phyloP scores from a whole-genome alignment of 92 coral and sea anemone genomes.

The Palythoa grandis region DNA sequence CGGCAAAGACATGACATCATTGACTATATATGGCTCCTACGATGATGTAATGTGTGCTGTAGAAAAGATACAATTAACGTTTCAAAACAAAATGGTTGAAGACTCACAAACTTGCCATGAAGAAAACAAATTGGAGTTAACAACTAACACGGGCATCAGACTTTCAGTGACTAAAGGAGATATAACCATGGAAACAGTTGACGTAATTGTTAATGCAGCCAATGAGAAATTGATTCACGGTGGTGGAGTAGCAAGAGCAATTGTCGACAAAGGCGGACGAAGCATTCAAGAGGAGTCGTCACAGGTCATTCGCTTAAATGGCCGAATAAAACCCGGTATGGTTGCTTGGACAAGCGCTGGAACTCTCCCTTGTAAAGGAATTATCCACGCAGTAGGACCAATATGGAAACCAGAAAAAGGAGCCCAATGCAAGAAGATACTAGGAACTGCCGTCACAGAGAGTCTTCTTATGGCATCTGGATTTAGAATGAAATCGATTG shows the following conservation, averaged over 20 bases:
- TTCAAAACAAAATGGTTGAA: neutral
- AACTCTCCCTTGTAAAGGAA: slow-evolving; percentile 39
- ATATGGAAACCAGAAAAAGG: slow-evolving; percentile 25
- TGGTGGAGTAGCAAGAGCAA: slow-evolving; percentile 51
- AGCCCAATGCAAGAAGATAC: slow-evolving; percentile 16
- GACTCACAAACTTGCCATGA: neutral
- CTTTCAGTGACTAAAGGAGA: slow-evolving; percentile 53
- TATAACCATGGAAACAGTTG: slow-evolving; percentile 49
- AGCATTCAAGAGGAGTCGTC: slow-evolving; percentile 34
- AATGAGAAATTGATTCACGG: slow-evolving; percentile 31
- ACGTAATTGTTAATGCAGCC: slow-evolving; percentile 56
- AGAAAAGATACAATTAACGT: neutral
- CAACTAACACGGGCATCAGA: slow-evolving; percentile 25
- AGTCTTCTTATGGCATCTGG: slow-evolving; percentile 46
- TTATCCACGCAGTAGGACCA: slow-evolving; percentile 59
- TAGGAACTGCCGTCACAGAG: slow-evolving; percentile 32
- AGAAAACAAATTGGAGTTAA: slow-evolving; percentile 3
- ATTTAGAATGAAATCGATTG: slow-evolving; percentile 37
- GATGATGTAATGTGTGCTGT: neutral
- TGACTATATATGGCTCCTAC: slow-evolving; percentile 17
- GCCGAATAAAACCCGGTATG: slow-evolving; percentile 27
- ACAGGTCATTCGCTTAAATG: neutral
- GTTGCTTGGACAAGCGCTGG: slow-evolving; percentile 47
- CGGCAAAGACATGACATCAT: neutral
- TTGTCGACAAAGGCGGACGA: slow-evolving; percentile 48